Conservation (phyloP, 2,113 vertebrate species). For the Falco punctatus region DNA sequence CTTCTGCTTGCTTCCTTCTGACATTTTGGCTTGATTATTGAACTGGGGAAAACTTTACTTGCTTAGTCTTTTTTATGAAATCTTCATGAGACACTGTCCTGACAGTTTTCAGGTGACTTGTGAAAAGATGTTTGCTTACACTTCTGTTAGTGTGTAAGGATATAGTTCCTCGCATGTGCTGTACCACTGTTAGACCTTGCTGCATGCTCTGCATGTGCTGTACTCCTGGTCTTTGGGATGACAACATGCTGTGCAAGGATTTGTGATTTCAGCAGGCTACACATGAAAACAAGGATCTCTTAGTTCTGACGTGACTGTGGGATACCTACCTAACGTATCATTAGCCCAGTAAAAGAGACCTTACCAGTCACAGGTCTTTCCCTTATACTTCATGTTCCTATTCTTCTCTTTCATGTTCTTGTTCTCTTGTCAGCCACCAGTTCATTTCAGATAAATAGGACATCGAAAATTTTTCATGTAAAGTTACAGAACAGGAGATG, state of each 20-base stretch:
- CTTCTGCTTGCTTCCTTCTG: background rate
- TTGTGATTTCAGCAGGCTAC: background rate
- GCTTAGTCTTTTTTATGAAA: background rate
- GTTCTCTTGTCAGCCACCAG: background rate
- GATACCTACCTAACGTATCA: background rate
- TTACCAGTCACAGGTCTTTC: background rate
- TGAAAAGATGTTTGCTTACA: background rate
- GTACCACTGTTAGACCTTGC: background rate
- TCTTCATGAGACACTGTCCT: background rate
- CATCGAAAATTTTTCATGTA: background rate
- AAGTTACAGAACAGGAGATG: background rate
- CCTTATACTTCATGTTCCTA: background rate
- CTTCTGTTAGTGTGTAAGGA: background rate
- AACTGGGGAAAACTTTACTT: background rate
- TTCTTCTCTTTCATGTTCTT: background rate
- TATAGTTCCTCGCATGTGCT: background rate
- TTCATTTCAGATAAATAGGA: background rate
- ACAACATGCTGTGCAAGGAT: background rate
- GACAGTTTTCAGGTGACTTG: background rate
- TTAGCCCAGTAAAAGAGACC: background rate
- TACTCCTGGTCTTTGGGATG: background rate
- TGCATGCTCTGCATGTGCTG: background rate
- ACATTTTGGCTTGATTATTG: background rate
- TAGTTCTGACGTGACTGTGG: background rate
- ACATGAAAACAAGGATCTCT: background rate